These are phyloP conservation scores for Tolypeutes matacus DNA, from an alignment of 2,797 vertebrate genomes.

Conservation along the genomic window DNA sequence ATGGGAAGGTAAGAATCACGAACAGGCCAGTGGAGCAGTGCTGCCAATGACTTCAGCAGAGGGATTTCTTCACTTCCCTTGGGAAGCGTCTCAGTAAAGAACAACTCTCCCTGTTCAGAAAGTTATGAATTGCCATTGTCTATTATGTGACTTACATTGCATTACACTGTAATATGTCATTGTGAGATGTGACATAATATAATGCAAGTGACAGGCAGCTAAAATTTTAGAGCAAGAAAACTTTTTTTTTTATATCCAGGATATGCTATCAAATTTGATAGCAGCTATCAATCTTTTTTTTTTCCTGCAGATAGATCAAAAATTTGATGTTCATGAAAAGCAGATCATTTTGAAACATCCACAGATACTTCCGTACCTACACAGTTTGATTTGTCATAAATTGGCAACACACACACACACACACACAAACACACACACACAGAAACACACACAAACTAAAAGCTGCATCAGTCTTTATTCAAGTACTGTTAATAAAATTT, in stretches of 20 bases:
- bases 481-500: background rate
- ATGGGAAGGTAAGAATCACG: background rate
- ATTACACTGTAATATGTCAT: conserved; percentile 71
- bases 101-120: conserved; percentile 1
- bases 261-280: conserved; percentile 84
- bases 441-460: conserved; percentile 27
- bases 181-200: conserved; percentile 66
- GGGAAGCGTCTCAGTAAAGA: conserved; percentile 58
- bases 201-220: conserved; percentile 83
- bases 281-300: conserved; percentile 84
- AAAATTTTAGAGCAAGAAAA: conserved; percentile 83
- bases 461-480: conserved; percentile 71
- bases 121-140: conserved; percentile 69
- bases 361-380: conserved; percentile 76
- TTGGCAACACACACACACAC: conserved; percentile 67
- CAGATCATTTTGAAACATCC: conserved; percentile 83
- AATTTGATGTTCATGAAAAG: conserved; percentile 84
- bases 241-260: conserved; percentile 82
- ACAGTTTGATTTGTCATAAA: conserved; percentile 77
- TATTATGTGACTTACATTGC: conserved; percentile 78
- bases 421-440: background rate
- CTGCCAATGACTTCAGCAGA: conserved; percentile 52
- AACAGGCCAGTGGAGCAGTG: background rate
- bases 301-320: conserved; percentile 78
- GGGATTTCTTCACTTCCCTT: background rate